Conservation (phyloP, 1,140 invertebrate species). For the Portunus trituberculatus region DNA sequence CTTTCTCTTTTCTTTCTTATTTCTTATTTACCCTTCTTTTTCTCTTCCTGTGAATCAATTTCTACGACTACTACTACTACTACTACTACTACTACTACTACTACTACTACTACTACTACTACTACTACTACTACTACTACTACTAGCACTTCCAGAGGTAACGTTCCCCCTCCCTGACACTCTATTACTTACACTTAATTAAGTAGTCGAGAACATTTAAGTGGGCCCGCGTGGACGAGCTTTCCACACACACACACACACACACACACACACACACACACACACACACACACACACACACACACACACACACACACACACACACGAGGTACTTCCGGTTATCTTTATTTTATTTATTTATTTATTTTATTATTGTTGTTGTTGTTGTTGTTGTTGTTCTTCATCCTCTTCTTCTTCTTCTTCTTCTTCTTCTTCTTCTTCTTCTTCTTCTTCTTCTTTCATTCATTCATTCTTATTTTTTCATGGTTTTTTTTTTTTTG, state of each 20-base stretch:
- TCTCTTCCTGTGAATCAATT: background rate
- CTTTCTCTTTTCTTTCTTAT: background rate
- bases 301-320: slow-evolving; percentile 2
- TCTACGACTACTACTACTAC: slow-evolving; percentile 24
- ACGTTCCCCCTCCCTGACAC: background rate
- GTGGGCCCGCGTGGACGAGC: background rate
- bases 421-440: too few relatives aligned
- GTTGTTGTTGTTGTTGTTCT: too few relatives aligned
- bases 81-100: slow-evolving; percentile 54
- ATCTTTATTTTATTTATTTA: too few relatives aligned
- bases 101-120: slow-evolving; percentile 25
- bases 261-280: slow-evolving; percentile 35
- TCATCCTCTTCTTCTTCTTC: too few relatives aligned
- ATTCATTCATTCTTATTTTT: background rate
- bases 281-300: slow-evolving; percentile 31
- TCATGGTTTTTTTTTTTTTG: background rate
- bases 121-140: slow-evolving; percentile 29
- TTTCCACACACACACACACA: slow-evolving; percentile 39
- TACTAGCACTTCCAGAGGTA: slow-evolving; percentile 6
- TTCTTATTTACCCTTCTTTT: background rate
- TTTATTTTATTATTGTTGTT: too few relatives aligned
- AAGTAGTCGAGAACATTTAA: background rate
- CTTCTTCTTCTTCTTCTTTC: background rate
- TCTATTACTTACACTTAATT: slow-evolving; percentile 21
- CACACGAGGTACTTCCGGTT: background rate